Evolutionary conservation across 2,888 invertebrate species (phyloP).

Genomic region (Xylocampa areola): DNA sequence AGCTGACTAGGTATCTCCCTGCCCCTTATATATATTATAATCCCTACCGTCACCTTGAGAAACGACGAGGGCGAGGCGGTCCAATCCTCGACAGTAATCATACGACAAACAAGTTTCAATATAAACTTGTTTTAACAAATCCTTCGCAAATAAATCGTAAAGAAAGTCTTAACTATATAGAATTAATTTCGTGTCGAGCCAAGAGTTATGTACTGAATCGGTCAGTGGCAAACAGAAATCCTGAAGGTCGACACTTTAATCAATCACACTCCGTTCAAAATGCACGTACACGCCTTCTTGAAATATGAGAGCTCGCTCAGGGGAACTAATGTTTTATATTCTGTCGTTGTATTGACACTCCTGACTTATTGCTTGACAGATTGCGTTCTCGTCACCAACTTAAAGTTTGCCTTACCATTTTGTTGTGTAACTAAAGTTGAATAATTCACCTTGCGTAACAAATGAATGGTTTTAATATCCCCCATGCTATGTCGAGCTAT

Average conservation of each 20-base stretch:
- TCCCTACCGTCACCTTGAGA: neutral
- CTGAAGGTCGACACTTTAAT: conserved; percentile 79
- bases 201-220: conserved; percentile 52
- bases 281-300: conserved; percentile 77
- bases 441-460: conserved; percentile 34
- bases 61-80: neutral
- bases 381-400: conserved; percentile 61
- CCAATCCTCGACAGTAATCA: too few relatives aligned
- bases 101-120: neutral
- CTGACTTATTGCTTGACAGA: conserved; percentile 81
- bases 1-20: neutral
- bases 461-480: conserved; percentile 47
- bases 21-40: neutral
- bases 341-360: conserved; percentile 82
- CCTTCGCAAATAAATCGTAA: conserved; percentile 9
- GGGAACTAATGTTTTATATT: conserved; percentile 83
- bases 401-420: conserved; percentile 23
- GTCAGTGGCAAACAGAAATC: conserved; percentile 61
- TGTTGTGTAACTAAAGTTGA: conserved; percentile 34
- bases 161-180: conserved; percentile 29
- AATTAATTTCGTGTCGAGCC: conserved; percentile 43
- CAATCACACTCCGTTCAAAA: conserved; percentile 78
- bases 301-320: conserved; percentile 77
- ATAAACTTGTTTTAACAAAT: conserved; percentile 1
- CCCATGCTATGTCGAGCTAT: conserved; percentile 37